Base-by-base conservation (phyloP, 2,888 invertebrate genomes). In the Macrophya alboannulata region DNA sequence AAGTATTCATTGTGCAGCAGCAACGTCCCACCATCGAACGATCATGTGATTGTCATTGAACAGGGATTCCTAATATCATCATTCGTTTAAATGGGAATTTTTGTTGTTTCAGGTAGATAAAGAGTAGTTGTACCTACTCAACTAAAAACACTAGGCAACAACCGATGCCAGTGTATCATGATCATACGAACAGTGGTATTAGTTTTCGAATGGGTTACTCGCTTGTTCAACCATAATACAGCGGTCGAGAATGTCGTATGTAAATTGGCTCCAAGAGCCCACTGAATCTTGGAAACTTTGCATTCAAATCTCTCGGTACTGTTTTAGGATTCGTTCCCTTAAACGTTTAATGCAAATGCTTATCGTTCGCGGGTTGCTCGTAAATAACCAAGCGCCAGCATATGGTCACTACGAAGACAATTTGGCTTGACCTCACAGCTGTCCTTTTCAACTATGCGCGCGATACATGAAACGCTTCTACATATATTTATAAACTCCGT, bases 311-410 rank as follows among this genome's bases (percentile, higher is more conserved):
- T 62, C 81, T 62, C 25, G 21, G 40, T 51, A 43, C 62, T 62
- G 59, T 43, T 43, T 81, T 62, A 81, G 62, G 62, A 81, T 81
- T 37, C 81, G 62, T 81, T 81, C 81, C 25, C 62, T 62, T 62
- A 81, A 81, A 59, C 62, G 81, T 62, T 81, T 81, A 62, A 81
- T 81, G 81, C 81, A 59, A 81, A 59, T 62, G 81, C 40, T 81
- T 6, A 81, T 81, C 59, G 62, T 15, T 81, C 4, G 81, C 59
- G 40, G 43, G 81, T 21, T 12, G 62, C 62, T 81, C 81, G 59
- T 59, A 59, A 81, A 81, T 81, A 77, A 81, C 81, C 17, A 21
- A 40, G 31, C 40, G 1, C 31, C n/a, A 21, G n/a, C 43, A 25
- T 31, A 31, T 31, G 31, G 43, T 12, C 43, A 62, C 81, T 62